Percentiles rank a stretch among this genome's conserved stretches.
These are phyloP conservation scores for Cataglyphis albicans DNA, from an alignment of 2,888 invertebrate species.

Conservation along the genomic window DNA sequence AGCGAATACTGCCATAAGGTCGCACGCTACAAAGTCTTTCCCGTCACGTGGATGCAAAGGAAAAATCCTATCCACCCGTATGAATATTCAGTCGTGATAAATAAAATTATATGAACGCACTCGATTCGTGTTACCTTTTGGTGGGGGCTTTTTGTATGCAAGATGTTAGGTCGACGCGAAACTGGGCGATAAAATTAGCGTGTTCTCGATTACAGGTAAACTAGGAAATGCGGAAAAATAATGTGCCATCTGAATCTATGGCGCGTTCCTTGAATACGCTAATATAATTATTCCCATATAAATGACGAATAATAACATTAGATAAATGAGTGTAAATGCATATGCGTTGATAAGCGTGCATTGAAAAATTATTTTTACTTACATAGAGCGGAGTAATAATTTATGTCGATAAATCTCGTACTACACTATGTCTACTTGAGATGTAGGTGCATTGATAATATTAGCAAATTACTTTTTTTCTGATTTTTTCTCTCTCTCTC, in stretches of 20 bases:
- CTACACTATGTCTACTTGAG: neutral
- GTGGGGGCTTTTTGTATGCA: slow-evolving; percentile 36
- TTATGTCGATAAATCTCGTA: neutral
- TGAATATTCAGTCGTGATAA: slow-evolving; percentile 79
- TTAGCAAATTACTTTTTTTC: neutral
- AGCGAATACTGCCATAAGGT: slow-evolving; percentile 26
- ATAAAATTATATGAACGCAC: slow-evolving; percentile 71
- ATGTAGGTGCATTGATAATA: neutral
- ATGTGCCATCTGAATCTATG: slow-evolving; percentile 1
- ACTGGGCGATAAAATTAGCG: slow-evolving; percentile 49
- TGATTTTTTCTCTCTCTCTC: too few species aligned
- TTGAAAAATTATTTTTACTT: neutral
- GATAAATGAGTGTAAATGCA: neutral
- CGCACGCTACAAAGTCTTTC: slow-evolving; percentile 48
- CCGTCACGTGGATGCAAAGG: slow-evolving; percentile 43
- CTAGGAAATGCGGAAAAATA: slow-evolving; percentile 39
- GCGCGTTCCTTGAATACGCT: neutral
- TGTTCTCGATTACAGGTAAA: slow-evolving; percentile 41
- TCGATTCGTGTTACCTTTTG: slow-evolving; percentile 27
- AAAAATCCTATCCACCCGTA: slow-evolving; percentile 75
- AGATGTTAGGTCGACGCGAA: neutral
- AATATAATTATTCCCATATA: neutral
- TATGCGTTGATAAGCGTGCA: neutral
- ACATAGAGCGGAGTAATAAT: slow-evolving; percentile 18
- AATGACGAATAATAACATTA: neutral